A percentile compares a stretch with the other conserved stretches of the same genome.
phyloP scores from a whole-genome alignment of 2,113 vertebrate species.

The Cephalophus harveyi region DNA sequence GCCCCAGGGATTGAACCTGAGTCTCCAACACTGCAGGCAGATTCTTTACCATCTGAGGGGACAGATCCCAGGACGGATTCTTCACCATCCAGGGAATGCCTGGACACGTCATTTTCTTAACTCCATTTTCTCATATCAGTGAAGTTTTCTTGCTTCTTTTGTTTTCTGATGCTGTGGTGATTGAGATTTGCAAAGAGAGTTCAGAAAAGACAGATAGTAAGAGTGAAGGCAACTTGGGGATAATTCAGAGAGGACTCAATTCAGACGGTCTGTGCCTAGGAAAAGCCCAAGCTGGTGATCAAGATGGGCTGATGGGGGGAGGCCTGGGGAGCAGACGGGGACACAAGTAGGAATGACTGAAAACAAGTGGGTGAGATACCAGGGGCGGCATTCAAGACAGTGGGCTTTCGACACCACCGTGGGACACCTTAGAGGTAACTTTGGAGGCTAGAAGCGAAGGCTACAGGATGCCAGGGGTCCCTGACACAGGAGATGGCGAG shows the following conservation, averaged over 20 bases:
- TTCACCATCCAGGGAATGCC: background rate
- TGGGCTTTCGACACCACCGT: fast-evolving
- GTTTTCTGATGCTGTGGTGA: background rate
- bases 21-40: background rate
- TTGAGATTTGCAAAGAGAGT: background rate
- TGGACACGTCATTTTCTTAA: background rate
- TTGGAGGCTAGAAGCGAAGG: background rate
- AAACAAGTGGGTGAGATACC: background rate
- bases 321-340: background rate
- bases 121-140: background rate
- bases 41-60: background rate
- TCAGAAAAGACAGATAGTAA: background rate
- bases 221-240: background rate
- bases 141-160: background rate
- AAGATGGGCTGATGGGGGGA: background rate
- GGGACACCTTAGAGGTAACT: background rate
- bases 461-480: background rate
- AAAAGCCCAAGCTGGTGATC: background rate
- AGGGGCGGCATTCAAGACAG: background rate
- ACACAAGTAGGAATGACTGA: background rate
- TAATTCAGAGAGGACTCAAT: background rate
- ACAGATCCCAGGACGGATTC: too few relatives aligned
- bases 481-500: background rate
- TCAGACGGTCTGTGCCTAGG: background rate
- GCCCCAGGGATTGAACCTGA: background rate